Base-by-base conservation (phyloP, 2,888 invertebrate species). In the Toxonevra muliebris region DNA sequence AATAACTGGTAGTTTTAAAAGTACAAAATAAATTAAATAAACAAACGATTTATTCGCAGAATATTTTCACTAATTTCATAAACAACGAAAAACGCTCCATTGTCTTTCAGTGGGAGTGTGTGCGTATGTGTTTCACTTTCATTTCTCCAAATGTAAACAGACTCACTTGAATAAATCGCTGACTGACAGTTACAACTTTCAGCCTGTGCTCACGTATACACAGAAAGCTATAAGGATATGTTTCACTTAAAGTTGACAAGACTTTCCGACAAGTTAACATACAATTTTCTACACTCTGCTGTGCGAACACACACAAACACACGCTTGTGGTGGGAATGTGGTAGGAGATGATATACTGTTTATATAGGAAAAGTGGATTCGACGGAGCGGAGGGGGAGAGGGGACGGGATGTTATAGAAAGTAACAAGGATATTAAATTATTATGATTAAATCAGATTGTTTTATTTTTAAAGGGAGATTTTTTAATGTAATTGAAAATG, bases 51-150 rank as follows among this genome's bases (percentile, higher is more conserved):
- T 30, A 30, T 30, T 30, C 30, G 61, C 79, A 78, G 76, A 77
- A 76, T 77, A 75, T 73, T 4, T 79, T 77, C 75, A 77, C 77
- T 76, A 76, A 76, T 76, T 78, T 76, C 76, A 77, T 77, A 73
- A 76, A 78, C 76, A 76, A 78, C 75, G 77, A 77, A 76, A 76
- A 76, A 71, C 76, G 79, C 76, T 78, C 75, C 76, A 73, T 73
- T 57, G 57, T 57, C 57, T 57, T 57, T 11, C 13, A 9, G 12
- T 12, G 19, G 40, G 19, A 11, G 19, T 57, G 13, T 13, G 0
- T 12, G 40, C 40, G 20, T 19, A 53, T 15, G n/a, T 13, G 53
- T 15, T 11, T 20, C 13, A 13, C 20, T 13, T 13, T 11, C 57
- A 30, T 40, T 15, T 10, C 40, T 30, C 12, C 30, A 8, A 57